Base-by-base conservation (phyloP, 2,888 invertebrate species). In the Diarsia rubi region DNA sequence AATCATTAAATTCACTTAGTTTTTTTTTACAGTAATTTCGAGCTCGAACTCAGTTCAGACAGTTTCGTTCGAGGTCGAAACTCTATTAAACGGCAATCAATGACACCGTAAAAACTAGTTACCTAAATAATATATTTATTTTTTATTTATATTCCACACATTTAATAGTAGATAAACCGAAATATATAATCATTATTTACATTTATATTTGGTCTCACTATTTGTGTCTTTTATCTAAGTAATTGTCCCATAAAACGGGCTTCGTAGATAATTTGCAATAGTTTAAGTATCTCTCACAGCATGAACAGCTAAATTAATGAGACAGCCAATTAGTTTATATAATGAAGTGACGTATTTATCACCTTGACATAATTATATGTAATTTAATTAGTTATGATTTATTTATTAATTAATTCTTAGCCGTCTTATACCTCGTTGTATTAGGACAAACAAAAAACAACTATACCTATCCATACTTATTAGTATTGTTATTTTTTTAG, bases 251-350 rank as follows among this genome's bases (percentile, higher is more conserved):
- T 70, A 45, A 69, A 24, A 42, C 27, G 49, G 24, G 37, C 21
- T 14, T 74, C 71, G 59, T 71, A 84, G 71, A 79, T 79, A 66
- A 83, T 69, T 71, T 84, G 21, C 71, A 84, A 72, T 74, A 71
- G 65, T 71, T 47, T 73, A 83, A 60, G 44, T 68, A 70, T 44
- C 44, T 69, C 71, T 69, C 63, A 47, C 52, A 31, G 45, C 63
- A 69, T 52, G 66, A 60, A 80, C 67, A 70, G 64, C 44, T 60
- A 31, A 37, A 71, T 69, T 79, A 72, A 81, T 75, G 64, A 70
- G 72, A 65, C 81, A 82, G 81, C 82, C 78, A 83, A 85, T 83
- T 83, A 83, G 59, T 72, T 47, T 59, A 47, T 52, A 31, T 75
- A 54, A 71, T 69, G 11, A 70, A 59, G 44, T 57, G 66, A 78